These are phyloP conservation scores for Irena cyanogastra DNA, from an alignment of 2,113 vertebrate species.

Conservation along the genomic window DNA sequence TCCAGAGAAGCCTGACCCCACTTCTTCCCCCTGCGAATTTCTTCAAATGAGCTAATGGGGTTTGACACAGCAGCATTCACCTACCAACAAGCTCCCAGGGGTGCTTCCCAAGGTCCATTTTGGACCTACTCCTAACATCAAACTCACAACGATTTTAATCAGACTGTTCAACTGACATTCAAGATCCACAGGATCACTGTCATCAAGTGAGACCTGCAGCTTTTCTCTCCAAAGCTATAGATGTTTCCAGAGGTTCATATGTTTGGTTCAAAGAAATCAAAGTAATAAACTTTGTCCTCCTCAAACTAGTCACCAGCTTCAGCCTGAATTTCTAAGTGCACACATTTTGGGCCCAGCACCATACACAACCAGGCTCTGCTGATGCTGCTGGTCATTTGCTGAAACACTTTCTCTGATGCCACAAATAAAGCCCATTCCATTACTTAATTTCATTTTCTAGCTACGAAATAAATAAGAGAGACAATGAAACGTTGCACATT, in stretches of 20 bases:
- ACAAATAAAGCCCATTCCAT: not conserved
- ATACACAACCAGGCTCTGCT: not conserved
- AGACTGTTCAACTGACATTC: not conserved
- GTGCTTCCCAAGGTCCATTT: not conserved
- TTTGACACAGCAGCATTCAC: not conserved
- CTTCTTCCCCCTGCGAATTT: not conserved
- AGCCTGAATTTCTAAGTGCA: not conserved
- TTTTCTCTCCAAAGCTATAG: not conserved
- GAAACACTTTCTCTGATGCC: not conserved
- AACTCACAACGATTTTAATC: not conserved
- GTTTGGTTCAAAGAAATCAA: not conserved
- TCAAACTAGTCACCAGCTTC: not conserved
- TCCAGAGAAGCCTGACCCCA: not conserved
- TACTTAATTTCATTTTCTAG: not conserved
- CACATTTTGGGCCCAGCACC: not conserved
- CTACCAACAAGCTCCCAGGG: not conserved
- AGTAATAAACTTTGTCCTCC: not conserved
- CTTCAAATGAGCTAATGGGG: rapidly evolving
- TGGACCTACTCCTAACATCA: not conserved
- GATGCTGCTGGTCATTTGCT: not conserved
- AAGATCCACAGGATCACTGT: not conserved
- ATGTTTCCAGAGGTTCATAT: not conserved
- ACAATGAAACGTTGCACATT: not conserved
- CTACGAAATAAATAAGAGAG: not conserved
- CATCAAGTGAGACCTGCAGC: not conserved